These are phyloP conservation scores for Tricholauxania praeusta DNA, from an alignment of 2,888 invertebrate species.

Conservation along the genomic window DNA sequence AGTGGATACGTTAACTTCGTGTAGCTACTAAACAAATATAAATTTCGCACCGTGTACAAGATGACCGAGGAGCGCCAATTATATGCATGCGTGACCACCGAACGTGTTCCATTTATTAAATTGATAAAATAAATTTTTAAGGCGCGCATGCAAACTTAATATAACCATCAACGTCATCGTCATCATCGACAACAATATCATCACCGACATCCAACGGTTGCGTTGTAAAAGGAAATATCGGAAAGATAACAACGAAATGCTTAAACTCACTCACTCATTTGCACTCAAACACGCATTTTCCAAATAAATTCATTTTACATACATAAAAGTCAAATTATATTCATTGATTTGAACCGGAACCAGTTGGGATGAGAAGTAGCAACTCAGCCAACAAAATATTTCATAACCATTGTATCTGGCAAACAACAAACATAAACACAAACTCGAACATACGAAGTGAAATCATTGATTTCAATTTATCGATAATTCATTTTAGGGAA, in stretches of 20 bases:
- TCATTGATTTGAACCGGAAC: slow-evolving; percentile 31
- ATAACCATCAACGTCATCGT: slow-evolving; percentile 10
- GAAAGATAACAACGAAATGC: not conserved
- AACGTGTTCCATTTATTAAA: slow-evolving; percentile 45
- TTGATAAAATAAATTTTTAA: slow-evolving; percentile 43
- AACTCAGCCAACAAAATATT: not conserved
- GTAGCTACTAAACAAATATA: no score
- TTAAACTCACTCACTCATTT: not conserved
- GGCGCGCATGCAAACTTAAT: slow-evolving; percentile 30
- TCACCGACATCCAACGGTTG: not conserved
- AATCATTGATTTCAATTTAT: slow-evolving; percentile 35
- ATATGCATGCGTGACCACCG: slow-evolving; percentile 42
- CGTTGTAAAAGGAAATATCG: not conserved
- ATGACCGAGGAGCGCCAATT: not conserved
- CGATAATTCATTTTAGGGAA: slow-evolving; percentile 34
- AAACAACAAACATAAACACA: not conserved
- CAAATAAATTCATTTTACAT: slow-evolving; percentile 36
- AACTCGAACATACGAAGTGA: not conserved
- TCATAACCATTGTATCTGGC: not conserved
- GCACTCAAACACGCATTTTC: slow-evolving; percentile 11
- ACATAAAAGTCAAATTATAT: slow-evolving; percentile 33
- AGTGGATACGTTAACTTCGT: no score
- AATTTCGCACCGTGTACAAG: no score
- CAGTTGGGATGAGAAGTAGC: not conserved
- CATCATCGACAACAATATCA: not conserved